These are phyloP conservation scores for Coelopa pilipes DNA, from an alignment of 2,888 invertebrate species.

Conservation along the genomic window DNA sequence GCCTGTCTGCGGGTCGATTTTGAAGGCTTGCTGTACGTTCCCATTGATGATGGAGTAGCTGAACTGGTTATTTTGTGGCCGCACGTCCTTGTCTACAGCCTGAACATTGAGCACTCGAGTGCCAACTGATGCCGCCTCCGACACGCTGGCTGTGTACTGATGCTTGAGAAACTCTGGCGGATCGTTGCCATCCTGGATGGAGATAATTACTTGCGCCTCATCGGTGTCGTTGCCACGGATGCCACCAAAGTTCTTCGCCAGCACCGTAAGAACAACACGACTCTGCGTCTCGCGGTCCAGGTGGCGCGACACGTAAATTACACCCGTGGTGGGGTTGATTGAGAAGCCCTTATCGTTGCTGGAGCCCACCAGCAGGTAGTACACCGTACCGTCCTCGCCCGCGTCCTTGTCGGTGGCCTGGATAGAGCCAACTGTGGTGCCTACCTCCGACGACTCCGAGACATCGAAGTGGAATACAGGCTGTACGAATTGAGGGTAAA, in stretches of 20 bases:
- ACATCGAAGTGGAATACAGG: slow-evolving; percentile 93
- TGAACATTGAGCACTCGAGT: slow-evolving; percentile 81
- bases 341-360: slow-evolving; percentile 92
- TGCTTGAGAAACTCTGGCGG: slow-evolving; percentile 90
- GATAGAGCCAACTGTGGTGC: slow-evolving; percentile 85
- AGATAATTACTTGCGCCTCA: slow-evolving; percentile 92
- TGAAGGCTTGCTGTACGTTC: slow-evolving; percentile 84
- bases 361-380: slow-evolving; percentile 91
- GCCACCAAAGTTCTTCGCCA: slow-evolving; percentile 94
- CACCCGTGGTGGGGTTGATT: slow-evolving; percentile 85
- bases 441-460: slow-evolving; percentile 89
- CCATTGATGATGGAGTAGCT: slow-evolving; percentile 89
- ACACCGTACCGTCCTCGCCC: slow-evolving; percentile 88
- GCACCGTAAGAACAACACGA: slow-evolving; percentile 87
- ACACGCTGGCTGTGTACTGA: slow-evolving; percentile 81
- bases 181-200: slow-evolving; percentile 95
- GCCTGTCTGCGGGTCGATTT: slow-evolving; percentile 87
- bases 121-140: slow-evolving; percentile 82
- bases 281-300: slow-evolving; percentile 90
- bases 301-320: slow-evolving; percentile 83
- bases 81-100: slow-evolving; percentile 91
- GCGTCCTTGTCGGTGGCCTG: slow-evolving; percentile 91
- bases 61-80: slow-evolving; percentile 91
- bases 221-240: slow-evolving; percentile 95
- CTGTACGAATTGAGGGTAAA: slow-evolving; percentile 86